Base-by-base conservation (phyloP, 2,888 invertebrate species). In the Rhabditoides inermis region DNA sequence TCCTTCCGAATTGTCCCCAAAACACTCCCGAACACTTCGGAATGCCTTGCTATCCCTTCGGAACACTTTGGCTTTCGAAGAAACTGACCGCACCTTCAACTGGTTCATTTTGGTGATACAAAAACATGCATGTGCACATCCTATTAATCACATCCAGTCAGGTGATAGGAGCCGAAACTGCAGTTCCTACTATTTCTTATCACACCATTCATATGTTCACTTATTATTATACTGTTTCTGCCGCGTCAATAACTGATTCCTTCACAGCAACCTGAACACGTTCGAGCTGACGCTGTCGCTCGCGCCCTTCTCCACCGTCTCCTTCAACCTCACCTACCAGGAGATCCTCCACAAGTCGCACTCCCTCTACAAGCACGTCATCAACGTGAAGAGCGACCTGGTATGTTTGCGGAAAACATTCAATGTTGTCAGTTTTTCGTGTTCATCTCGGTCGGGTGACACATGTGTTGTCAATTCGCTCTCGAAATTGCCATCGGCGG, bases 241-340 rank as follows among this genome's bases (percentile, higher is more conserved):
- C n/a, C 20, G 10, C 10, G 20, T 40, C 20, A 7, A 10, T 20
- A 18, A 18, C 15, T 10, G 10, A 40, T 10, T 12, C 7, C 15
- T 15, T 35, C 26, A 4, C 32, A 49, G 58, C 2, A 56, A 55
- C 20, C 28, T 46, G 15, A 50, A 56, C 37, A 32, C 18, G 10
- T 58, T 58, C 49, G 45, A 55, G 15, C 28, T 56, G n/a, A 25
- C 42, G 22, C 35, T 53, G 18, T 49, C 47, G n/a, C 49, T 58
- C 2, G 48, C 49, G n/a, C 45, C 55, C n/a, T 7, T 27, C 27
- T 32, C 41, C 4, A 52, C 82, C 56, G 84, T 84, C 0, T 79
- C 81, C 1, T 87, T 88, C 77, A 84, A 84, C 69, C 77, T 86
- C 60, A 85, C 83, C 0, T 88, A 88, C 75, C 85, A 87, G 72